phyloP scores from a whole-genome alignment of 2,888 invertebrate species.

The Tanypteryx hageni region DNA sequence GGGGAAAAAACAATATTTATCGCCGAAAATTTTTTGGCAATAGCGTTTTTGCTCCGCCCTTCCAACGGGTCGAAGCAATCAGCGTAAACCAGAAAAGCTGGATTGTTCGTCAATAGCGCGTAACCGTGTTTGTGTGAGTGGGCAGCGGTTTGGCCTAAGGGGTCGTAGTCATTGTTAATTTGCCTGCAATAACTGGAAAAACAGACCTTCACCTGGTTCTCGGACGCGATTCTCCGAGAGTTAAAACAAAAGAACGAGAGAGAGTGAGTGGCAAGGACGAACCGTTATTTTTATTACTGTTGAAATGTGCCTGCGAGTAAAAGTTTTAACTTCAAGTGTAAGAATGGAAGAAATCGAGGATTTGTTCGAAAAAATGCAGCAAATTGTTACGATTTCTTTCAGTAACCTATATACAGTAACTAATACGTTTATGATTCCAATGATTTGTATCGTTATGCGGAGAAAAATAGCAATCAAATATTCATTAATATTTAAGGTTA shows the following conservation, averaged over 20 bases:
- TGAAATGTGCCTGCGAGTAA: no score
- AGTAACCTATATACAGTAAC: no score
- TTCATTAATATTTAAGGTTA: no score
- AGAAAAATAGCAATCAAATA: no score
- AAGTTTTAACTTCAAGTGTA: no score
- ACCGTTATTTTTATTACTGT: no score
- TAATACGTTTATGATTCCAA: no score
- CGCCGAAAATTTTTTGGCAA: slow-evolving; percentile 28
- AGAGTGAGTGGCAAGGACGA: no score
- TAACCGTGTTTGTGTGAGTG: background rate
- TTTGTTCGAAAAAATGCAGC: no score
- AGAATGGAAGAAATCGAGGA: no score
- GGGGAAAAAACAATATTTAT: slow-evolving; percentile 24
- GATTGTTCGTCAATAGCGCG: slow-evolving; percentile 13
- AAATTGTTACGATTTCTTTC: no score
- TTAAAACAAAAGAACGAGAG: background rate
- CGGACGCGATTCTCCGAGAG: background rate
- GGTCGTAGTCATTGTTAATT: slow-evolving; percentile 24
- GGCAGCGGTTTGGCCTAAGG: slow-evolving; percentile 1
- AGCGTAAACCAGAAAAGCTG: slow-evolving; percentile 28
- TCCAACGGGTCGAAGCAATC: slow-evolving; percentile 9
- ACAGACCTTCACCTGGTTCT: background rate
- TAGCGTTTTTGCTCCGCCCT: background rate
- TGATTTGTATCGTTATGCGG: no score
- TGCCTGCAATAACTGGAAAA: background rate